These are phyloP conservation scores for Cheilosia scutellata DNA, from an alignment of 2,888 invertebrate genomes.

Conservation along the genomic window DNA sequence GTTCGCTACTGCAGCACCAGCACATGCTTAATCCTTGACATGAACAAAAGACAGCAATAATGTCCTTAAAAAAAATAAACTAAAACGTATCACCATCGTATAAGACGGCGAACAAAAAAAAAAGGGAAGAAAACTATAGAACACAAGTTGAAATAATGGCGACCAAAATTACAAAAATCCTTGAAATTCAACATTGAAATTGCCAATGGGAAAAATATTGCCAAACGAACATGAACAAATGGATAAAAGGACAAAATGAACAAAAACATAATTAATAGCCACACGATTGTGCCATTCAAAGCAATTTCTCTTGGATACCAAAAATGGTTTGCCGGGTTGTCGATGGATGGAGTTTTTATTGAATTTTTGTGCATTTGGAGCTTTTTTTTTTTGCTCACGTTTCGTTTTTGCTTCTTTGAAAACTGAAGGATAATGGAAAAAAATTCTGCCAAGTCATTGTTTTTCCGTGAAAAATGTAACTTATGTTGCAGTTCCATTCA, in stretches of 20 bases:
- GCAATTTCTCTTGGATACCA: slow-evolving; percentile 65
- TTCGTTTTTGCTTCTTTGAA: background rate
- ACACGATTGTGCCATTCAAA: slow-evolving; percentile 75
- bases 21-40: slow-evolving; percentile 61
- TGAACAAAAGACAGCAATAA: slow-evolving; percentile 52
- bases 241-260: slow-evolving; percentile 44
- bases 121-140: background rate
- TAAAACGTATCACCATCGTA: slow-evolving; percentile 23
- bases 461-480: slow-evolving; percentile 22
- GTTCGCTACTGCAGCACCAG: slow-evolving; percentile 29
- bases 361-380: background rate
- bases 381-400: too few species aligned
- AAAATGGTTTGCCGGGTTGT: background rate
- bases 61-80: slow-evolving; percentile 18
- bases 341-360: background rate
- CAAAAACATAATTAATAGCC: slow-evolving; percentile 73
- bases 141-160: slow-evolving; percentile 68
- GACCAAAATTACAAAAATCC: slow-evolving; percentile 69
- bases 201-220: slow-evolving; percentile 71
- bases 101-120: background rate
- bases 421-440: slow-evolving; percentile 31
- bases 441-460: slow-evolving; percentile 45
- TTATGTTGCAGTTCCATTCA: slow-evolving; percentile 20
- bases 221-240: slow-evolving; percentile 47
- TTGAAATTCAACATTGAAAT: slow-evolving; percentile 64